Evolutionary conservation across 2,113 vertebrate species (phyloP), one percentile per base, ranked within the genome.

Genomic region (Larimichthys crocea): DNA sequence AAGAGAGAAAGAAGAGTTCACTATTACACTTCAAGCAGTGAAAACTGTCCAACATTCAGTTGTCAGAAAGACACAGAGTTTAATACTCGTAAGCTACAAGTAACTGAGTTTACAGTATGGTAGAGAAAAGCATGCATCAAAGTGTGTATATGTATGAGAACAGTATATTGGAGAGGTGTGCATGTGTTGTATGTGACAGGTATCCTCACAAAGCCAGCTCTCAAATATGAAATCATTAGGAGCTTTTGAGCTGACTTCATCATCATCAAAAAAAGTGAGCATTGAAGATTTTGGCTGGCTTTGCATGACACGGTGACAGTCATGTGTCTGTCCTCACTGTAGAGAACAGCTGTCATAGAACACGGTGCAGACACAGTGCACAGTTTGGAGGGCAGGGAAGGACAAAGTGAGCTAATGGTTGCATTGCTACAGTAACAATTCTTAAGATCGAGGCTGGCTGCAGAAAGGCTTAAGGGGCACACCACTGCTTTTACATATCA

Each of bases 11-110:
- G 48, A 62, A 63, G 55, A 74, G 79, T 64, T 85, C 31, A 85
- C 68, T 62, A 63, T 80, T 64, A 85, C 69, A 75, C 50, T 85
- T 84, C 10, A 64, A 83, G 64, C 69, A 85, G 77, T 85, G 55
- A 76, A 84, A 68, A 89, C 87, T 86, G 71, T 82, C 85, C 66
- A 68, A 85, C 79, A 85, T 85, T 72, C 84, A 82, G 49, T 53
- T 57, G 70, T 85, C 81, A 65, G 65, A 74, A 53, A 67, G 49
- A 84, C 66, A 76, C 8, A 76, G 5, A 69, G 44, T 31, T 72
- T 40, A 55, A 79, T 53, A 81, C 49, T 57, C 31, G 2, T 48
- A 67, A 69, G 61, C 71, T 57, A 79, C 63, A 53, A 77, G 70
- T 26, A 60, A 50, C 10, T 44, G 59, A 64, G 20, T 57, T 16